These are phyloP conservation scores for Pelochelys cantorii DNA, from an alignment of 2,797 vertebrate species.

Conservation along the genomic window DNA sequence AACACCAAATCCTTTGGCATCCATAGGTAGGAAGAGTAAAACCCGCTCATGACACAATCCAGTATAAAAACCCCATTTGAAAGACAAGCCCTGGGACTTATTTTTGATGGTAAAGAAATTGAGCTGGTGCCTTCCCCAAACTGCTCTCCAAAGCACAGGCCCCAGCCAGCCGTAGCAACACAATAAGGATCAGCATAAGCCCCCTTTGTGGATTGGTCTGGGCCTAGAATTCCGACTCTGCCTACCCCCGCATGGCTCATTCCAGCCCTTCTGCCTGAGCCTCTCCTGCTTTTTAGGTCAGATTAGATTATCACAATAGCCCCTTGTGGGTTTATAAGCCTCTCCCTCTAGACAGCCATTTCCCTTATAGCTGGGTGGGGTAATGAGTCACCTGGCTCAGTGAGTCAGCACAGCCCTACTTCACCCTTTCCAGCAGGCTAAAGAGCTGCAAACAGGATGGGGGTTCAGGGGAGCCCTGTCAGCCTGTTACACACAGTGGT, in stretches of 20 bases:
- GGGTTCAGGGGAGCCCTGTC: fast-evolving
- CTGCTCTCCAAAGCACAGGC: background rate
- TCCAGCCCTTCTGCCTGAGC: fast-evolving
- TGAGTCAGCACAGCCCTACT: slow-evolving; percentile 6
- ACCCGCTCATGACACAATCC: background rate
- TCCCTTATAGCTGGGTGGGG: slow-evolving; percentile 38
- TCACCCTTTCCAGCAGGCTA: background rate
- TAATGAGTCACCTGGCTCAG: slow-evolving; percentile 12
- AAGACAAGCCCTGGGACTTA: background rate
- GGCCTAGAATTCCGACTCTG: slow-evolving; percentile 6
- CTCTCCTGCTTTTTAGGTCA: slow-evolving; percentile 36
- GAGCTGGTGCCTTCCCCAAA: slow-evolving; percentile 11
- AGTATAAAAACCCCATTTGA: background rate
- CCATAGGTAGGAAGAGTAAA: background rate
- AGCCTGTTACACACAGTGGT: background rate
- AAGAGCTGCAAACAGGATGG: background rate
- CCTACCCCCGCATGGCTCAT: background rate
- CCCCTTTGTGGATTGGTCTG: slow-evolving; percentile 9
- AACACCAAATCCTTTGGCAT: background rate
- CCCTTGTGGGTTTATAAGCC: background rate
- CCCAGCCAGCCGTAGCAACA: background rate
- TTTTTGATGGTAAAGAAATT: fast-evolving
- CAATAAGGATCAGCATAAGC: background rate
- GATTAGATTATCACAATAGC: background rate
- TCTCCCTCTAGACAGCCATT: slow-evolving; percentile 49